Base-by-base conservation (phyloP, 2,797 vertebrate genomes). In the Cuculus canorus region DNA sequence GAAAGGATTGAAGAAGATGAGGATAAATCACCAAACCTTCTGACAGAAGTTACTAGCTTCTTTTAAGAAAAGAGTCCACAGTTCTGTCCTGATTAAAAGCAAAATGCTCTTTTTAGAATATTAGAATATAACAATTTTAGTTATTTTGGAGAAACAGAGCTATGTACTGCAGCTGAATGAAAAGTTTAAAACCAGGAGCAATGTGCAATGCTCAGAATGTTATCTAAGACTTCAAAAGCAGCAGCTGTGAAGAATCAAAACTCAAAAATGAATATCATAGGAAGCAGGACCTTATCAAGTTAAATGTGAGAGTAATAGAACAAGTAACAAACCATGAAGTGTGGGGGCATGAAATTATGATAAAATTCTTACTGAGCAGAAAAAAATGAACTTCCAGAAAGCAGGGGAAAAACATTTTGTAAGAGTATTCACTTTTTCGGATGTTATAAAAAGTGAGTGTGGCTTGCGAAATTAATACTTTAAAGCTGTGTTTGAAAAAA, bases 141-240 rank as follows among this genome's bases (percentile, higher is more conserved):
- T 75, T 96, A 82, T 77, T 96, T 95, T 86, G 84, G 77, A 94
- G 82, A 94, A 95, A 64, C 72, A 93, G 78, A 82, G 69, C 70
- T 85, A 35, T 33, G 33, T 81, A 64, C 61, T 56, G 82, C 27
- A 33, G 73, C 30, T 75, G 84, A 88, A 92, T 82, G 68, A 80
- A 86, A 89, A 93, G 71, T 66, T 90, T 81, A 95, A 96, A 96
- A 96, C 82, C 90, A 93, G 65, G 25, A 85, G 91, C 95, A 94
- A 68, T 37, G 16, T 72, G 87, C 68, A 63, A 59, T 81, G 71
- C 77, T 87, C 41, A 65, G 43, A 95, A 94, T 83, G 86, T 97
- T 97, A 97, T 97, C 97, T 95, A 83, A 57, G 50, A 87, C 96
- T 97, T 97, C 96, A 97, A 95, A 39, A 97, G 97, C 89, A 95